A percentile compares a stretch with the other conserved stretches of the same genome.
Evolutionary conservation across 2,113 vertebrate species (phyloP).

Genomic region (Phaetusa simplex): DNA sequence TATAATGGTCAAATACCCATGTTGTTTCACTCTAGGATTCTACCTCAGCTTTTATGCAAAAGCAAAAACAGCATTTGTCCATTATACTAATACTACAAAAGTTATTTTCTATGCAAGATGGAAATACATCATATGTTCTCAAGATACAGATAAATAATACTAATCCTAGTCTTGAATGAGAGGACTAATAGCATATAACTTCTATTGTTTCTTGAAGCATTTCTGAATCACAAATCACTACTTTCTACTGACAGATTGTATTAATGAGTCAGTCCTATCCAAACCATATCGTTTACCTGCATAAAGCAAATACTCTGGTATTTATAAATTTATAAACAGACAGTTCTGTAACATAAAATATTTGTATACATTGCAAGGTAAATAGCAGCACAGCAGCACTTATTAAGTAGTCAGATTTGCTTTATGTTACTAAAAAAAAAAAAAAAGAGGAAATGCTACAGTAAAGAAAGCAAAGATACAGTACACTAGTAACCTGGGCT

Average conservation of each 20-base stretch:
- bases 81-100: background rate
- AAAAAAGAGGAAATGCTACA: background rate
- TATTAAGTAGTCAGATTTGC: background rate
- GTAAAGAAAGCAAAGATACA: background rate
- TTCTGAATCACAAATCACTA: background rate
- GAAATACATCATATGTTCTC: background rate
- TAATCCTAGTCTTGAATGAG: background rate
- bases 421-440: background rate
- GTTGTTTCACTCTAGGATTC: background rate
- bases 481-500: background rate
- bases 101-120: background rate
- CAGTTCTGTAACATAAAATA: background rate
- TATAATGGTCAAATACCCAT: background rate
- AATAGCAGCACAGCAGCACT: background rate
- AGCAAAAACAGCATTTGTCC: background rate
- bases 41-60: background rate
- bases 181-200: background rate
- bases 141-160: background rate
- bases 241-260: background rate
- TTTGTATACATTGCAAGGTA: background rate
- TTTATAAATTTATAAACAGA: background rate
- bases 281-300: background rate
- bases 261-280: background rate
- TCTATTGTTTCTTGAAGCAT: background rate
- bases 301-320: background rate